These are phyloP conservation scores for Andrena flavipes DNA, from an alignment of 2,888 invertebrate species.

Conservation along the genomic window DNA sequence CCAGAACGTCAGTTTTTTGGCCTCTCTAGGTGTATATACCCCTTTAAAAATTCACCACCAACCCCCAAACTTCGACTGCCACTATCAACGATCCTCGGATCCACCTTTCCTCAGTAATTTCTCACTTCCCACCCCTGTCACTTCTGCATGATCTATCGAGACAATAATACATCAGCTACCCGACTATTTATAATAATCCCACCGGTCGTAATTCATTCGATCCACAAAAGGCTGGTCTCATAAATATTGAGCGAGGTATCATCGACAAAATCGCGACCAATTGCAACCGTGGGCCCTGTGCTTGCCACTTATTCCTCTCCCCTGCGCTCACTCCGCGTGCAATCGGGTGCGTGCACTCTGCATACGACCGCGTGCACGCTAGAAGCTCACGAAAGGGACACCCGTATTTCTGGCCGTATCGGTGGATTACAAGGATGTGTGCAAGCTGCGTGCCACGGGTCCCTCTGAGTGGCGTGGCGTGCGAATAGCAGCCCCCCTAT, in stretches of 20 bases:
- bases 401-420: slow-evolving; percentile 48
- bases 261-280: slow-evolving; percentile 67
- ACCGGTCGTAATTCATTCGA: slow-evolving; percentile 51
- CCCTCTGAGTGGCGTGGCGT: slow-evolving; percentile 70
- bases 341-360: slow-evolving; percentile 64
- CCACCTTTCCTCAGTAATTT: neutral
- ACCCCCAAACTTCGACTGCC: neutral
- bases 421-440: slow-evolving; percentile 35
- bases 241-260: slow-evolving; percentile 57
- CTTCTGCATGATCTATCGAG: neutral
- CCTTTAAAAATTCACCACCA: neutral
- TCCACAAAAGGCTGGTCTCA: slow-evolving; percentile 21
- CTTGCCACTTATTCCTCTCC: slow-evolving; percentile 36
- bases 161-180: slow-evolving; percentile 35
- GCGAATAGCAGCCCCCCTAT: slow-evolving; percentile 73
- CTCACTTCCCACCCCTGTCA: slow-evolving; percentile 19
- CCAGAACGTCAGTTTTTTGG: neutral
- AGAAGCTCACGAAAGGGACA: slow-evolving; percentile 44
- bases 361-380: slow-evolving; percentile 55
- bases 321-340: slow-evolving; percentile 21
- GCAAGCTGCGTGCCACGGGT: slow-evolving; percentile 52
- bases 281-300: slow-evolving; percentile 52
- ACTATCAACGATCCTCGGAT: neutral
- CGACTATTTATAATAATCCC: slow-evolving; percentile 47
- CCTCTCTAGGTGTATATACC: neutral